These are phyloP conservation scores for Vimba vimba DNA, from an alignment of 2,113 vertebrate species.

Conservation along the genomic window DNA sequence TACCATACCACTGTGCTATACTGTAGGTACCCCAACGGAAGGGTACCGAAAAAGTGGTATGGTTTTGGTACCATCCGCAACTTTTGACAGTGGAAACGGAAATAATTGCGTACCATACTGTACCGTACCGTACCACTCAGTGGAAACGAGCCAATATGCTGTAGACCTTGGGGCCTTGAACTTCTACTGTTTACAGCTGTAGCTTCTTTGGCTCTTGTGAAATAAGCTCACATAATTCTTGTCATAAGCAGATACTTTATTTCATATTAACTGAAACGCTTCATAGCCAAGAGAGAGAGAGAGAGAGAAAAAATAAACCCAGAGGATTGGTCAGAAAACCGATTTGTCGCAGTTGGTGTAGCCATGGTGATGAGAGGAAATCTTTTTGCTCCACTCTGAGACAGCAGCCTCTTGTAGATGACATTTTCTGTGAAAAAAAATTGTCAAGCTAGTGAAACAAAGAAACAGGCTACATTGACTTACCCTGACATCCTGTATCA, in stretches of 20 bases:
- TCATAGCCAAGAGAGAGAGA: not conserved
- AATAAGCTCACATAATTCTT: not conserved
- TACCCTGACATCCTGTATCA: not conserved
- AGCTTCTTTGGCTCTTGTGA: not conserved
- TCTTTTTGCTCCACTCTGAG: constrained; percentile 4
- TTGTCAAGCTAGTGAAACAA: not conserved
- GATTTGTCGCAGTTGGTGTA: constrained; percentile 3
- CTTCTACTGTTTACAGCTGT: not conserved
- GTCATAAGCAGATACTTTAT: not conserved
- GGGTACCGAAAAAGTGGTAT: too few species aligned
- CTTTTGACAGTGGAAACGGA: too few species aligned
- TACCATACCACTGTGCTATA: too few species aligned
- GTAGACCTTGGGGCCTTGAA: not conserved
- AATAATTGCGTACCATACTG: too few species aligned
- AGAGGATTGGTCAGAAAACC: not conserved
- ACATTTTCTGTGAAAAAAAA: not conserved
- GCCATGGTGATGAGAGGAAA: constrained; percentile 22
- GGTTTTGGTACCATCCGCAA: too few species aligned
- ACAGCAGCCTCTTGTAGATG: not conserved
- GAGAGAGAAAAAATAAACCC: not conserved
- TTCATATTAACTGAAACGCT: not conserved
- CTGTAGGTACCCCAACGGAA: too few species aligned
- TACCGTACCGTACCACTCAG: too few species aligned
- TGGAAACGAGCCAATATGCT: not conserved
- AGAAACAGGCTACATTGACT: not conserved